These are phyloP conservation scores for Plusia festucae DNA, from an alignment of 2,888 invertebrate genomes.

Conservation along the genomic window DNA sequence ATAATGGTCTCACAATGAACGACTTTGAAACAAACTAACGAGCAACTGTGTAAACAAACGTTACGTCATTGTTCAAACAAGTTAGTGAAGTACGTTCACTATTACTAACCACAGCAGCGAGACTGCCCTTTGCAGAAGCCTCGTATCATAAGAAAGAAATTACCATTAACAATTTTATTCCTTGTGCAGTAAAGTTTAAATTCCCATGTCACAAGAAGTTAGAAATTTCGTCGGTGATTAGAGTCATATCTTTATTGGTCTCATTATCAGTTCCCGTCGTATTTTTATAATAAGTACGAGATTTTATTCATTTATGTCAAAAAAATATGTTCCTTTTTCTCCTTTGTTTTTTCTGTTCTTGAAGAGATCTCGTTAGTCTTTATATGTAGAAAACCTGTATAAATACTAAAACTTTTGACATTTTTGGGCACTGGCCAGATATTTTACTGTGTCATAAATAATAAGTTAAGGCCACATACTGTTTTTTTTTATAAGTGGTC, in stretches of 20 bases:
- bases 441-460: background rate
- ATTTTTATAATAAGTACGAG: background rate
- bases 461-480: background rate
- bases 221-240: too few relatives aligned
- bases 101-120: background rate
- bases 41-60: slow-evolving; percentile 4
- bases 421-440: background rate
- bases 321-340: too few relatives aligned
- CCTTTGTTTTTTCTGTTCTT: background rate
- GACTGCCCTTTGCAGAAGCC: background rate
- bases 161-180: too few relatives aligned
- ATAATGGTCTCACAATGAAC: background rate
- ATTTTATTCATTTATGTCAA: too few relatives aligned
- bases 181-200: too few relatives aligned
- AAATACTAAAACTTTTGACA: background rate
- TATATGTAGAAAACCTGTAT: background rate
- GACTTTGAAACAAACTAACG: background rate
- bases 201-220: too few relatives aligned
- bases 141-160: too few relatives aligned
- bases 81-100: background rate
- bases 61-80: background rate
- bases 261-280: background rate
- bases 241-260: too few relatives aligned
- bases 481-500: too few relatives aligned
- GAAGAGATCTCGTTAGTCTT: background rate